Percentiles rank a stretch among this genome's conserved stretches.
Evolutionary conservation across 1,140 invertebrate species (phyloP).

Genomic region (Pinna nobilis): DNA sequence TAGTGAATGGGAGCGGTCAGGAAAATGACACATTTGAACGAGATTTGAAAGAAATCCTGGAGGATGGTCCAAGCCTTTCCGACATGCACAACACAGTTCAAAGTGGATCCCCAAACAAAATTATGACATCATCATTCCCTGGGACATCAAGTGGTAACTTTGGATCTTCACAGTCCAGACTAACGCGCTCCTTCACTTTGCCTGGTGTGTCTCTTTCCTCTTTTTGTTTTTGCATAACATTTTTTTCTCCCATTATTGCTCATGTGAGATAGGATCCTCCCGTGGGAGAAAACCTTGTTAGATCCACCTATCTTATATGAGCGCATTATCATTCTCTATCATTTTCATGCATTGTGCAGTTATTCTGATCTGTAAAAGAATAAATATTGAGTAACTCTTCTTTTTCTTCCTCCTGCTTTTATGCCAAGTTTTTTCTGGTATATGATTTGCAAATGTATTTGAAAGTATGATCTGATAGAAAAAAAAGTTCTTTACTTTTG

Average conservation of each 20-base stretch:
- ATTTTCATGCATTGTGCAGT: too few species aligned
- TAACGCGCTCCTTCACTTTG: constrained; percentile 63
- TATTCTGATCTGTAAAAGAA: too few species aligned
- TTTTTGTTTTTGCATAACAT: constrained; percentile 17
- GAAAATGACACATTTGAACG: constrained; percentile 77
- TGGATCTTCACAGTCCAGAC: constrained; percentile 45
- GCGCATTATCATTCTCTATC: too few species aligned
- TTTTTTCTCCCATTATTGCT: background rate
- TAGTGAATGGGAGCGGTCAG: constrained; percentile 31
- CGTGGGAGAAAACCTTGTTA: too few species aligned
- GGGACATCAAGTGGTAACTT: constrained; percentile 31
- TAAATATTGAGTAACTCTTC: background rate
- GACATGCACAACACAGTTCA: constrained; percentile 86
- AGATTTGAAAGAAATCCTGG: constrained; percentile 91
- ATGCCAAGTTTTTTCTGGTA: too few species aligned
- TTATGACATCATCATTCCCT: constrained; percentile 45
- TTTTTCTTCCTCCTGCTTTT: background rate
- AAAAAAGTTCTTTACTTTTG: too few species aligned
- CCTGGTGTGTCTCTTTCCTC: constrained; percentile 56
- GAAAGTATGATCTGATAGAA: too few species aligned
- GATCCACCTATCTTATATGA: too few species aligned
- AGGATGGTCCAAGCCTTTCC: constrained; percentile 87
- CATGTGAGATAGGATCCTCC: background rate
- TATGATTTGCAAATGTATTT: too few species aligned
- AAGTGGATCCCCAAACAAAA: constrained; percentile 78